Base-by-base conservation (phyloP, 2,888 invertebrate genomes). In the Epinotia bilunana region DNA sequence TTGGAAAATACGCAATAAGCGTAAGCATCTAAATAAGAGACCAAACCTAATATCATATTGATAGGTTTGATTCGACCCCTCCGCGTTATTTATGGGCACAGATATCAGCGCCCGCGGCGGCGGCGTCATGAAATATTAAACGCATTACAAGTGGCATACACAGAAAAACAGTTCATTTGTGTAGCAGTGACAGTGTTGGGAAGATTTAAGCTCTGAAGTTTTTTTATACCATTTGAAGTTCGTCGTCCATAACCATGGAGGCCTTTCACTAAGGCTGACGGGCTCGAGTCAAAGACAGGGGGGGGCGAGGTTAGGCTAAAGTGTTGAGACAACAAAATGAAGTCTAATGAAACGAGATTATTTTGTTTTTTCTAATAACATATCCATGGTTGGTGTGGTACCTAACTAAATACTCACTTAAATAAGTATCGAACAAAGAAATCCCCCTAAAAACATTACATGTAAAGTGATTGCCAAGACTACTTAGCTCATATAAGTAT, bases 51-150 rank as follows among this genome's bases (percentile, higher is more conserved):
- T 93, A 92, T 91, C 87, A 89, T 92, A 93, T 93, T 94, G 92
- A 94, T 93, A 91, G 88, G 87, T 90, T 91, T 88, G 90, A 91
- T 90, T 91, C 86, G 88, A 18, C 83, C 87, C 87, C 88, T 82
- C 83, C 84, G 83, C 85, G 88, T 93, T 92, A 94, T 94, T 94
- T 93, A 94, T 94, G 89, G 90, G 84, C 77, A 79, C 84, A 89
- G 93, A 93, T 94, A 93, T 90, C 90, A 93, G 90, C 90, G 87
- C 90, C 83, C 79, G 83, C 87, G 89, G 91, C 91, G 89, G 91
- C 91, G 89, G 89, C 92, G 91, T 90, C 93, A 91, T 94, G 93
- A 93, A 94, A 94, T 93, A 94, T 93, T 93, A 94, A 94, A 93
- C 90, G 90, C 93, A 92, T 93, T 93, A 93, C 92, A 92, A 93